Evolutionary conservation across 2,113 vertebrate species (phyloP).

Genomic region (Corythornis madagascariensis): DNA sequence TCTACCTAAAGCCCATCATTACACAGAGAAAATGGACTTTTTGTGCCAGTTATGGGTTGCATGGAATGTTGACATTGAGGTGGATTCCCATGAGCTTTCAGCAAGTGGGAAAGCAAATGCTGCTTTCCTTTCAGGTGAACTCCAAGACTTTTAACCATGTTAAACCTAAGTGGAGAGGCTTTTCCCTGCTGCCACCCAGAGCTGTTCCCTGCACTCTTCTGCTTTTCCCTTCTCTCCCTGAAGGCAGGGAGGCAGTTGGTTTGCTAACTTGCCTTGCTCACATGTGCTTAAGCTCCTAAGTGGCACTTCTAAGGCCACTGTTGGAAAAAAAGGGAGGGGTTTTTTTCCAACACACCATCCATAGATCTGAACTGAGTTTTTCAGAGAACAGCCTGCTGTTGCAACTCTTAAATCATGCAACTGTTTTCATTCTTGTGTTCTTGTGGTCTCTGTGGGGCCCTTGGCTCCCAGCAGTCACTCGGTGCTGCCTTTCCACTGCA

Average conservation of each 20-base stretch:
- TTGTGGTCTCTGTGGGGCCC: neutral
- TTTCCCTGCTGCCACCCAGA: rapidly evolving
- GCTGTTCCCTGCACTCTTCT: neutral
- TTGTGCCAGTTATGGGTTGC: neutral
- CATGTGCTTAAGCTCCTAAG: neutral
- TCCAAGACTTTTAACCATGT: neutral
- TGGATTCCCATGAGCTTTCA: neutral
- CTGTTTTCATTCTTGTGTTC: neutral
- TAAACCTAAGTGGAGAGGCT: neutral
- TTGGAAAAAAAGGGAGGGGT: neutral
- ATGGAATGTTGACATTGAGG: neutral
- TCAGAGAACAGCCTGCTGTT: rapidly evolving
- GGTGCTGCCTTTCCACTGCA: neutral
- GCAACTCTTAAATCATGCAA: neutral
- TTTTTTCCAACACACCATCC: neutral
- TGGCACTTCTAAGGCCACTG: neutral
- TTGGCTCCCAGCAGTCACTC: too few species aligned
- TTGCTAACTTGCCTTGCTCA: neutral
- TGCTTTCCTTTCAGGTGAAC: neutral
- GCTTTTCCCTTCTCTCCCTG: neutral
- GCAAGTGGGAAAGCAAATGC: neutral
- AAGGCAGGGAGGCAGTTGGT: neutral
- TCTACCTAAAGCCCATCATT: neutral
- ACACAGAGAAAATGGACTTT: neutral
- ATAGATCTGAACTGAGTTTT: neutral